Base-by-base conservation (phyloP, 1,140 invertebrate genomes). In the Eupristina koningsbergeri region DNA sequence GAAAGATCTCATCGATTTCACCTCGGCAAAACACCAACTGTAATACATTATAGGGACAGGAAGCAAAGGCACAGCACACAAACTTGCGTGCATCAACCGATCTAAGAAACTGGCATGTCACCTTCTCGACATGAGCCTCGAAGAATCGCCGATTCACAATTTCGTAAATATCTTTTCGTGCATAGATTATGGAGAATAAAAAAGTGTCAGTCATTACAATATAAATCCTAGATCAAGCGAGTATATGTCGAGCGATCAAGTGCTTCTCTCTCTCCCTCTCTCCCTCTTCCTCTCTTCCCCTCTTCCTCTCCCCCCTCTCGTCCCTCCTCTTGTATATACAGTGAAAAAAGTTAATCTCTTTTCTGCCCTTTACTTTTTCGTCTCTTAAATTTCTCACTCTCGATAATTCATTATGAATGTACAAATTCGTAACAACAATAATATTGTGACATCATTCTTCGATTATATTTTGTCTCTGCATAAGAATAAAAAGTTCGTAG, bases 401-500 rank as follows among this genome's bases (percentile, higher is more conserved):
- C 2, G 9, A 50, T 8, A 58, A 13, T 6, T 58, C 26, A 58
- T 58, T 5, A 58, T 58, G 5, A 58, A 58, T 58, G 26, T 58
- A 58, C 53, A 3, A 58, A 22, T 58, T 58, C 22, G 26, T 58
- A 58, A 58, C 53, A 58, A 58, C 26, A 26, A 58, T 5, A 26
- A 26, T 26, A 58, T 26, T 5, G 26, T 58, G 5, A 22, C 2
- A 26, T 58, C 53, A 22, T 78, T 22, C 63, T 36, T 26, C 58
- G 50, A 53, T 41, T 19, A 34, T 58, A 47, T 61, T 74, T 19
- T 74, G 47, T 85, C 50, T 64, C 73, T 80, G 67, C 64, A 82
- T 85, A 77, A 34, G 67, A 53, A 80, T 74, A 86, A 85, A 88
- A 88, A 88, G 87, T 88, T 88, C 87, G 17, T 50, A 86, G 77